Evolutionary conservation across 2,888 invertebrate genomes (phyloP), one percentile per base, ranked within the genome.

Genomic region (Pristionchus japonicus): DNA sequence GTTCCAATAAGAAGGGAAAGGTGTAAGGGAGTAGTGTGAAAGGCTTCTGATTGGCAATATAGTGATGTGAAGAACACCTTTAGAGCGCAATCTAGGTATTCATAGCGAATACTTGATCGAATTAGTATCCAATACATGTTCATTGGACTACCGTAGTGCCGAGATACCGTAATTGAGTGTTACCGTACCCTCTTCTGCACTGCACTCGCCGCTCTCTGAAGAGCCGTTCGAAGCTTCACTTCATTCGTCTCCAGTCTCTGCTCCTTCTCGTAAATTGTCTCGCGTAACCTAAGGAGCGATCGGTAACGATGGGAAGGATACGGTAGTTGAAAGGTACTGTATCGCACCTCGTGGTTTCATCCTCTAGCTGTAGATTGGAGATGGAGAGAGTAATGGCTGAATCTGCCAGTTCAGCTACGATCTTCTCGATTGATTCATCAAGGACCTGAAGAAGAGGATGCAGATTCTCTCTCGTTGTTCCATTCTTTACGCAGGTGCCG

Each of bases 371-470:
- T 13, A 87, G 80, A 57, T 87, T 47, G 1, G 43, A 23, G 4
- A 77, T 64, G 43, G 87, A 77, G 15, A 87, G 31, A n/a, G 52
- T 77, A 11, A 87, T 87, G n/a, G 87, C 87, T 17, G 49, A 52
- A 23, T 87, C 87, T 9, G 87, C 87, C 80, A 87, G 34, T 57
- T 87, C 77, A 17, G 57, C 61, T 3, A 87, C 87, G 20, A 87
- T 87, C 61, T 80, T 80, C 61, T 77, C 87, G 34, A 87, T 57
- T 31, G 87, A 52, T 61, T 77, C 77, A 31, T 87, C 87, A 15
- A 87, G 7, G 0, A 20, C 40, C 87, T 87, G 37, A 57, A 34
- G 64, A 64, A 64, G 27, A 17, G 31, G 7, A 43, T 9, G 31
- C 6, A 15, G 17, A 64, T 31, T 31, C 15, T 20, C 11, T 64